Conservation (phyloP, 2,797 vertebrate genomes). For the Peromyscus attwateri region DNA sequence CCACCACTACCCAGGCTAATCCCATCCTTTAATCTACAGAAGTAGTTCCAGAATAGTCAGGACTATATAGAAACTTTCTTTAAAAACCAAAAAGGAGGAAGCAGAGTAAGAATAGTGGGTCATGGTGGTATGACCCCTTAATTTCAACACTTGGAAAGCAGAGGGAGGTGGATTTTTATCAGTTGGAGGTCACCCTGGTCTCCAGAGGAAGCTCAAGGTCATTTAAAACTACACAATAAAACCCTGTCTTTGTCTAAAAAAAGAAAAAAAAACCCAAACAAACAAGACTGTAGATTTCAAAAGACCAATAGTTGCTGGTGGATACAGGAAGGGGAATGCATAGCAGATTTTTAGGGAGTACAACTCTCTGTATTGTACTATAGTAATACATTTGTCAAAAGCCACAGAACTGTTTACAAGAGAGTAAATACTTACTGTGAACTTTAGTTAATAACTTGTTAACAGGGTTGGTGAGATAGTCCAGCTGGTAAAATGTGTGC, state of each 20-base stretch:
- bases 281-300: neutral
- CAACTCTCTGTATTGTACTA: neutral
- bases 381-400: neutral
- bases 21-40: no score
- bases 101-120: neutral
- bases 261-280: neutral
- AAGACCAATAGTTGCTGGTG: neutral
- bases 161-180: neutral
- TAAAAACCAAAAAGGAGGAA: neutral
- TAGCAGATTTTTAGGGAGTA: neutral
- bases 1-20: no score
- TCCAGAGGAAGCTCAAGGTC: neutral
- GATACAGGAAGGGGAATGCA: neutral
- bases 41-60: neutral
- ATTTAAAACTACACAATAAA: neutral
- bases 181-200: neutral
- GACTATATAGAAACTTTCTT: neutral
- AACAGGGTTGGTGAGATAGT: neutral
- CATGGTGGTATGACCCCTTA: neutral
- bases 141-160: neutral
- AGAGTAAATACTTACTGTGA: neutral
- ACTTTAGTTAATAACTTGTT: neutral
- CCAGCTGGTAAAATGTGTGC: neutral
- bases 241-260: neutral
- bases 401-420: neutral